Conservation (phyloP, 1,140 invertebrate genomes). For the Drosophila repleta region DNA sequence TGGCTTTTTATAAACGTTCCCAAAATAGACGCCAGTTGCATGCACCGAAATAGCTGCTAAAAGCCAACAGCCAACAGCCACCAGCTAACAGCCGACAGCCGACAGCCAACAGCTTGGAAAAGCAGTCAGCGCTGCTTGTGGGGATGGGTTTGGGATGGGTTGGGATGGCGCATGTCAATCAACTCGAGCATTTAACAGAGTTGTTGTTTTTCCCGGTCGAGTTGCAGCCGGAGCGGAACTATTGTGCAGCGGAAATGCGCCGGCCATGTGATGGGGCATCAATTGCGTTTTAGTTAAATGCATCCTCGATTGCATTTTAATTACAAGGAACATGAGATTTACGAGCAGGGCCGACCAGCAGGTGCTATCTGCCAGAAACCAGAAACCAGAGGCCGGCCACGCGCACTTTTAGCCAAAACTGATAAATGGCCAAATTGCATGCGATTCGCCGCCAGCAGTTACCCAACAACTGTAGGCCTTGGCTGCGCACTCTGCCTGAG, state of each 20-base stretch:
- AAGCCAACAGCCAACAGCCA: constrained; percentile 7
- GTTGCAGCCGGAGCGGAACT: constrained; percentile 25
- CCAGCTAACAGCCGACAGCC: constrained; percentile 35
- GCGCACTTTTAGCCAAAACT: constrained; percentile 65
- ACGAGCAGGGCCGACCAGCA: constrained; percentile 45
- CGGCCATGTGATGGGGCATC: constrained; percentile 33
- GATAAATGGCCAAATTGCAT: constrained; percentile 66
- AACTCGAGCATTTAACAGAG: constrained; percentile 61
- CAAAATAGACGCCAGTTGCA: constrained; percentile 73
- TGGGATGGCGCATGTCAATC: constrained; percentile 61
- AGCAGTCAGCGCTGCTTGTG: background rate
- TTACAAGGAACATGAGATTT: constrained; percentile 59
- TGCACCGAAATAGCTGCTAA: constrained; percentile 64
- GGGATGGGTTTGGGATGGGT: no score
- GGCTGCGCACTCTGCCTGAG: background rate
- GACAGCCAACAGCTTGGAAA: background rate
- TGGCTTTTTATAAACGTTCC: constrained; percentile 61
- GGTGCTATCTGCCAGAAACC: constrained; percentile 58
- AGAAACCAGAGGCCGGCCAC: constrained; percentile 23
- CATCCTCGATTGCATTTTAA: constrained; percentile 80
- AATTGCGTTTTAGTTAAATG: constrained; percentile 57
- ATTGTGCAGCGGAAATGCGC: constrained; percentile 46
- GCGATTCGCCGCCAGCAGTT: constrained; percentile 40
- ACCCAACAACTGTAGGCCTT: background rate
- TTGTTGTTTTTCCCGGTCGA: constrained; percentile 34